Base-by-base conservation (phyloP, 2,113 vertebrate species). In the Mugil cephalus region DNA sequence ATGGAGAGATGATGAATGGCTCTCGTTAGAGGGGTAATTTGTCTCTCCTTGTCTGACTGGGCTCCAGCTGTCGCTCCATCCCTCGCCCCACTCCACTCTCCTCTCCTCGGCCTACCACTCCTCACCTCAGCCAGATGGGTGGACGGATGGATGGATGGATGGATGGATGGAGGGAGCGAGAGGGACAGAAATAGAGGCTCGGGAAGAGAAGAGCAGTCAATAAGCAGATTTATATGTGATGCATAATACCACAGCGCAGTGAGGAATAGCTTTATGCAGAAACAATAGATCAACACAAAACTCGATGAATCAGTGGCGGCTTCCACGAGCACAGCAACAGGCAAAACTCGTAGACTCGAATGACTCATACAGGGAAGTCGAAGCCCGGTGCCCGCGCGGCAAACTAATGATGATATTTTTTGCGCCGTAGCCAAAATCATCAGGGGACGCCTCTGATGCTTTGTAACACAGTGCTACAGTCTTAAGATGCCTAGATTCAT, bases 41-140 rank as follows among this genome's bases (percentile, higher is more conserved):
- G 94, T 95, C 93, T 94, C 92, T 94, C 91, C 93, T 94, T 92
- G 80, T 94, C 87, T 94, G 93, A 94, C 91, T 94, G 91, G 88
- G 90, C 91, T 94, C 93, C 94, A 95, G 93, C 93, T 95, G 94
- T 95, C 92, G 89, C 89, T 91, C 90, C 89, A 89, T 92, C 91
- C 90, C 88, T 89, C 83, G 90, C 90, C 87, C 84, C 78, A 71
- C 86, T 82, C 83, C 76, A 77, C 88, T 88, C 84, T 83, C 78
- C 89, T 88, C 84, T 86, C 79, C 80, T 68, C 83, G 76, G 84
- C 89, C 88, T 80, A 84, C 77, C 83, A 74, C 84, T 87, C 80
- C 87, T 90, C 88, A 92, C 88, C 88, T 91, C 87, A 71, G 84
- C 91, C 94, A 95, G 93, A 94, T 95, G 94, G 94, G 90, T 61